Conservation (phyloP, 2,797 vertebrate species). For the Coilia nasus region DNA sequence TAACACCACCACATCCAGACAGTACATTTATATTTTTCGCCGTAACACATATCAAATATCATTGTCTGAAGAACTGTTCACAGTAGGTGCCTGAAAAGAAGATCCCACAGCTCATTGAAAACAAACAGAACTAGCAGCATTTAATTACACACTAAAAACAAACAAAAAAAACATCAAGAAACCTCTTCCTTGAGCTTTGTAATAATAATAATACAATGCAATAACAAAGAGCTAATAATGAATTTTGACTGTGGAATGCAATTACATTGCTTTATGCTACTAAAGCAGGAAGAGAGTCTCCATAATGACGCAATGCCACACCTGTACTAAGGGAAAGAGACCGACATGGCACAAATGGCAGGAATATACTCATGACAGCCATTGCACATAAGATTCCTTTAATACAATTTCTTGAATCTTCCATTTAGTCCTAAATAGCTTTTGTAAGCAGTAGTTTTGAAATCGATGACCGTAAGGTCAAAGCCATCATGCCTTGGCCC, state of each 20-base stretch:
- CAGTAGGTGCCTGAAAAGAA: neutral
- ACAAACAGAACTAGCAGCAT: too few species aligned
- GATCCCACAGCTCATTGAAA: neutral
- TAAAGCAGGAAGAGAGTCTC: neutral
- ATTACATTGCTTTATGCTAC: neutral
- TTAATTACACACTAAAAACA: too few species aligned
- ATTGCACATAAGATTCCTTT: neutral
- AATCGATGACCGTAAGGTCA: neutral
- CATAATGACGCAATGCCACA: too few species aligned
- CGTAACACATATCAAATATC: neutral
- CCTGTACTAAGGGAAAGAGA: neutral
- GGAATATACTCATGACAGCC: neutral
- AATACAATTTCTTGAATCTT: neutral
- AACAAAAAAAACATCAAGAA: too few species aligned
- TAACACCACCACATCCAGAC: neutral
- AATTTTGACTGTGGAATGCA: neutral
- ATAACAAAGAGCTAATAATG: too few species aligned
- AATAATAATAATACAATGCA: too few species aligned
- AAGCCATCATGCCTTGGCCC: neutral
- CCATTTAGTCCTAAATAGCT: neutral
- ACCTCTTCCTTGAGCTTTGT: too few species aligned
- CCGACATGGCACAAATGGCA: neutral
- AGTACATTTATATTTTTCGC: neutral
- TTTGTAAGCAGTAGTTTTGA: neutral
- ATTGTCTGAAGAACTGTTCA: too few species aligned